Percentiles rank a stretch among this genome's conserved stretches.
phyloP scores from a whole-genome alignment of 1,140 invertebrate genomes.

The Kradibia gibbosae region DNA sequence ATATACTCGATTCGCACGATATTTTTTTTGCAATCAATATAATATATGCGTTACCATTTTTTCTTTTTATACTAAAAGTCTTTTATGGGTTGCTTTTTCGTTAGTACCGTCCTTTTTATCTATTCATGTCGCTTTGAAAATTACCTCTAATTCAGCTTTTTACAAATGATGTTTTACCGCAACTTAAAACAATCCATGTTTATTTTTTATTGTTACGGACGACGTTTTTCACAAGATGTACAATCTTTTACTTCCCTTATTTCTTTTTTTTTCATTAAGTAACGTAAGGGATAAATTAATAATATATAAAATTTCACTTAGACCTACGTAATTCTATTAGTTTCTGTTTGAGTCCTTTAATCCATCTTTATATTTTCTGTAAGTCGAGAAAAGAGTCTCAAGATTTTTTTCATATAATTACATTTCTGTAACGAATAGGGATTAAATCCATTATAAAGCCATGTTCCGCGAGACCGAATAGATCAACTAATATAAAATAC shows the following conservation, averaged over 20 bases:
- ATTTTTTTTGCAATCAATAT: constrained; percentile 39
- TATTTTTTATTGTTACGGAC: constrained; percentile 1
- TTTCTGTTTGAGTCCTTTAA: background rate
- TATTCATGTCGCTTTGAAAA: constrained; percentile 7
- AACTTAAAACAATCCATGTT: constrained; percentile 12
- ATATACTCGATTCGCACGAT: constrained; percentile 16
- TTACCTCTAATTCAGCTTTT: constrained; percentile 14
- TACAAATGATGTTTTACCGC: constrained; percentile 39
- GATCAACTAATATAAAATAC: constrained; percentile 48
- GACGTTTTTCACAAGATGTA: background rate
- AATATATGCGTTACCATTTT: constrained; percentile 37
- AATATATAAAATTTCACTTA: constrained; percentile 45
- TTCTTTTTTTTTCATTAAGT: constrained; percentile 17
- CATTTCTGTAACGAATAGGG: background rate
- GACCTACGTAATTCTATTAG: background rate
- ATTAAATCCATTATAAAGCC: constrained; percentile 43
- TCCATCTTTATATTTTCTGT: background rate
- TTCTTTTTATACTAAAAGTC: constrained; percentile 31
- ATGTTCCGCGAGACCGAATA: constrained; percentile 46
- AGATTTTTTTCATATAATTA: background rate
- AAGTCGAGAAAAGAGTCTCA: background rate
- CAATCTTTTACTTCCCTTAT: constrained; percentile 2
- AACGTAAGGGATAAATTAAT: constrained; percentile 18
- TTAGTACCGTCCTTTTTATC: constrained; percentile 45
- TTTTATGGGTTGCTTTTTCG: constrained; percentile 27